These are phyloP conservation scores for Tupaia tana DNA, from an alignment of 2,113 vertebrate genomes.

Conservation along the genomic window DNA sequence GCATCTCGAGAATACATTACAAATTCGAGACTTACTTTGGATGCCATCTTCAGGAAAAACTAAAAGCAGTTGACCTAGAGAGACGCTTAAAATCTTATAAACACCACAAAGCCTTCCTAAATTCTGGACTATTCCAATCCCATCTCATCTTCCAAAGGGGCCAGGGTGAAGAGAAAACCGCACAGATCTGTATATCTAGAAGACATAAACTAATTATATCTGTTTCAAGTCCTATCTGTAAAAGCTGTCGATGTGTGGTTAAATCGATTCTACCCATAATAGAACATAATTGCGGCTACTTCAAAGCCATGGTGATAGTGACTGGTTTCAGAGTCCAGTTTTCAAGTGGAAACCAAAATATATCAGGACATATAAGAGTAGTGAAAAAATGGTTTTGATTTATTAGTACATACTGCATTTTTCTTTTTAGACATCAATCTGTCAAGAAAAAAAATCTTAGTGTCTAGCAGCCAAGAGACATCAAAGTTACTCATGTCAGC, in stretches of 20 bases:
- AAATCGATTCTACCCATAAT: neutral
- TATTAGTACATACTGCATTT: neutral
- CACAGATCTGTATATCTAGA: neutral
- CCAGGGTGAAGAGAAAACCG: neutral
- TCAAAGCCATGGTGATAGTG: neutral
- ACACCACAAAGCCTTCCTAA: neutral
- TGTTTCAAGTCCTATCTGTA: neutral
- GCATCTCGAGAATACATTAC: neutral
- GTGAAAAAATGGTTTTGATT: neutral
- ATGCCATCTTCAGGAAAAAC: neutral
- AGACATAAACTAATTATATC: neutral
- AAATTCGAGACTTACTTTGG: neutral
- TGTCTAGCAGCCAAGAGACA: neutral
- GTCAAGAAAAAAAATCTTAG: neutral
- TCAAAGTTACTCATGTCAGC: neutral
- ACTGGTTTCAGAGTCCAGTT: neutral
- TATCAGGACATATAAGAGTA: neutral
- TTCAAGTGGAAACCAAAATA: constrained; percentile 8
- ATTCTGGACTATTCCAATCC: neutral
- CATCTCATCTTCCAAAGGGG: neutral
- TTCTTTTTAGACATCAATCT: neutral
- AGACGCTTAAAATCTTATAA: neutral
- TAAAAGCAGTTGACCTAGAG: neutral
- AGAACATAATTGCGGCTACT: neutral
- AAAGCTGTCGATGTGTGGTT: neutral